phyloP scores from a whole-genome alignment of 2,888 invertebrate genomes.

The Mantis religiosa region DNA sequence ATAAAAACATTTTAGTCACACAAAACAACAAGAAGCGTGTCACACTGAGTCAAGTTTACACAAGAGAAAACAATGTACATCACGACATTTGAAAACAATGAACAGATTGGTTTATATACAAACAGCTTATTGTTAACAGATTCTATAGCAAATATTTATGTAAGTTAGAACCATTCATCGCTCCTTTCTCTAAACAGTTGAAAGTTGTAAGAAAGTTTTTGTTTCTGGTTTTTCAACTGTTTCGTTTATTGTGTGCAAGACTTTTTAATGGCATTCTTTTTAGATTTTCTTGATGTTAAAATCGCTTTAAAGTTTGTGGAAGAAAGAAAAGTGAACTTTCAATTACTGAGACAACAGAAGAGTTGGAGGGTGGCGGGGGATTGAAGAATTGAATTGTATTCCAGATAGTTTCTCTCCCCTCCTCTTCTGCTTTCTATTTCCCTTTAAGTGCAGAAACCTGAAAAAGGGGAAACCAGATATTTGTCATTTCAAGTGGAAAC shows the following conservation, averaged over 20 bases:
- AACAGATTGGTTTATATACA: too few species aligned
- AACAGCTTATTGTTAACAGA: too few species aligned
- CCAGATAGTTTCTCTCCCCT: neutral
- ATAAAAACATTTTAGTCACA: too few species aligned
- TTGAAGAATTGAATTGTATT: neutral
- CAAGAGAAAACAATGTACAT: too few species aligned
- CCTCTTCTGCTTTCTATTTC: neutral
- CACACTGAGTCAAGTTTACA: too few species aligned
- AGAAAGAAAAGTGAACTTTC: neutral
- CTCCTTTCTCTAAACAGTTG: too few species aligned
- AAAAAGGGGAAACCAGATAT: conserved; percentile 30
- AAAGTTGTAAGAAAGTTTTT: too few species aligned
- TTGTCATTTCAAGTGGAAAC: conserved; percentile 31
- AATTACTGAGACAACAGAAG: neutral
- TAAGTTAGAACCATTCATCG: too few species aligned
- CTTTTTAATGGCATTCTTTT: neutral
- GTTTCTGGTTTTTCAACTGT: neutral
- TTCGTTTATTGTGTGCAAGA: neutral
- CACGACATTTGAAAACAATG: too few species aligned
- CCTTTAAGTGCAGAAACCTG: neutral
- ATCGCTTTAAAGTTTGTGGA: neutral
- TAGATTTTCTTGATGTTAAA: neutral
- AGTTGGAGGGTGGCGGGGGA: neutral
- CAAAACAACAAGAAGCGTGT: too few species aligned
- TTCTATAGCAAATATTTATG: too few species aligned